phyloP scores from a whole-genome alignment of 2,113 vertebrate genomes.

The Lichenostomus cassidix region DNA sequence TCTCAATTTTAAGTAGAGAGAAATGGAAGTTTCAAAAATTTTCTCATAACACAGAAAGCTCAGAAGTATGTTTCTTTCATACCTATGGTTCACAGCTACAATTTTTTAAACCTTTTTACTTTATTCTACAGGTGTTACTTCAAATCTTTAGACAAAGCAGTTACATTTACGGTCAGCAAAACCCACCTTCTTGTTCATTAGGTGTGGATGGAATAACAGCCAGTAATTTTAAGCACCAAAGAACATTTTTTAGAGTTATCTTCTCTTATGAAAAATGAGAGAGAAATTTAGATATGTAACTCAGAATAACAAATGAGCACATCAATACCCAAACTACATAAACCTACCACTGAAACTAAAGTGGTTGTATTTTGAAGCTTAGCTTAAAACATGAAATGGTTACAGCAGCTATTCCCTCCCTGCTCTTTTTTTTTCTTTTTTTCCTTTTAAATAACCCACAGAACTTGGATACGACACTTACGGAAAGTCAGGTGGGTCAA shows the following conservation, averaged over 20 bases:
- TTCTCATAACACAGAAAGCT: not conserved
- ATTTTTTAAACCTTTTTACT: not conserved
- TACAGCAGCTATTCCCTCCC: not conserved
- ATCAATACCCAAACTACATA: not conserved
- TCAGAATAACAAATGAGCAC: not conserved
- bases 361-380: not conserved
- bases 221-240: not conserved
- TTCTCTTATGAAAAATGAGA: not conserved
- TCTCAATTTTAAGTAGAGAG: not conserved
- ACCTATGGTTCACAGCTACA: not conserved
- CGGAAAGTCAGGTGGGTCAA: conserved; percentile 88
- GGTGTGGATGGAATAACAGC: not conserved
- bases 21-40: not conserved
- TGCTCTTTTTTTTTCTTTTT: not conserved
- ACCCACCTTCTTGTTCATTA: not conserved
- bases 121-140: not conserved
- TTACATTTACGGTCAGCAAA: not conserved
- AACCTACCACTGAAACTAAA: not conserved
- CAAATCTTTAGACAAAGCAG: not conserved
- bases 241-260: not conserved
- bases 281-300: not conserved
- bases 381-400: not conserved
- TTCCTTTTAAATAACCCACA: not conserved
- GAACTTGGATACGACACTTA: conserved; percentile 67
- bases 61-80: not conserved